These are phyloP conservation scores for Calameuta filiformis DNA, from an alignment of 2,888 invertebrate genomes.

Conservation along the genomic window DNA sequence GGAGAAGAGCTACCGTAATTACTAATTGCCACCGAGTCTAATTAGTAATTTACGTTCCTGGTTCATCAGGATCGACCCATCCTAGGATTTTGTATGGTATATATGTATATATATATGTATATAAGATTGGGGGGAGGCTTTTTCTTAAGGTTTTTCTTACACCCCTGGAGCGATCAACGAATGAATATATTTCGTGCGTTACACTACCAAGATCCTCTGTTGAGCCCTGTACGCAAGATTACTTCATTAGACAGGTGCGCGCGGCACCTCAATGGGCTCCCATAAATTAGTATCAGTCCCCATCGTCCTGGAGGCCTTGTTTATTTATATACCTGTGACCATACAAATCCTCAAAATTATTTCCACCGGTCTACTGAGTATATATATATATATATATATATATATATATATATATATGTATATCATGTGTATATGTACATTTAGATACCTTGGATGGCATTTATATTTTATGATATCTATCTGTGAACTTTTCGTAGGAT, in stretches of 20 bases:
- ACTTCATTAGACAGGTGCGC: conserved; percentile 44
- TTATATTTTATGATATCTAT: neutral
- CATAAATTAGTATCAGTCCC: conserved; percentile 4
- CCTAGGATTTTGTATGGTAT: neutral
- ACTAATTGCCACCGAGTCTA: conserved; percentile 57
- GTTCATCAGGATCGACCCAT: conserved; percentile 22
- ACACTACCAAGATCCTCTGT: neutral
- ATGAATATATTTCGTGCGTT: neutral
- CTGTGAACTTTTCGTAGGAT: neutral
- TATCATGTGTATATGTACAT: neutral
- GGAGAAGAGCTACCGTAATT: conserved; percentile 52
- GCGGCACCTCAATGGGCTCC: conserved; percentile 2
- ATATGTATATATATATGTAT: neutral
- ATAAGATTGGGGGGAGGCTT: conserved; percentile 13
- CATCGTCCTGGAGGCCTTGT: neutral
- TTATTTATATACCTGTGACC: neutral
- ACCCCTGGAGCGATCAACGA: neutral
- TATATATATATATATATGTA: too few relatives aligned
- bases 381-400: too few relatives aligned
- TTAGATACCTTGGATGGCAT: neutral
- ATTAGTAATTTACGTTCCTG: conserved; percentile 51
- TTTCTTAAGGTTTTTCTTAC: neutral
- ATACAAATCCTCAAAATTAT: neutral
- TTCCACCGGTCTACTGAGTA: neutral
- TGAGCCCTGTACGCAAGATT: conserved; percentile 22